These are phyloP conservation scores for Lamprologus sp. DNA, from an alignment of 2,113 vertebrate species.

Conservation along the genomic window DNA sequence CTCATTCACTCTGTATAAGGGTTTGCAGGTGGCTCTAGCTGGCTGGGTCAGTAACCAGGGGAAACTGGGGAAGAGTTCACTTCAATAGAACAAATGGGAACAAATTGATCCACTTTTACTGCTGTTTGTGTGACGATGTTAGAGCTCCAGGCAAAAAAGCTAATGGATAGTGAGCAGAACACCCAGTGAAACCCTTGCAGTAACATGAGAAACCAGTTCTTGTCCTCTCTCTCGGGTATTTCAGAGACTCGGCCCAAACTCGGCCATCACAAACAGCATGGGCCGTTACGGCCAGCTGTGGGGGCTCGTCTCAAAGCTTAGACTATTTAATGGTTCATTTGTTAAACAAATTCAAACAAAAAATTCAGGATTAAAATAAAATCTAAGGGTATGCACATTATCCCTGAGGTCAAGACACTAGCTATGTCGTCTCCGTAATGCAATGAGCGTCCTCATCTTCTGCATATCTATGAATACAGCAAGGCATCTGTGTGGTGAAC, in stretches of 20 bases:
- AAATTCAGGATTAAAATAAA: neutral
- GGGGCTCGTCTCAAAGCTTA: neutral
- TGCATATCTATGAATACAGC: neutral
- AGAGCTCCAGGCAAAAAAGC: slow-evolving; percentile 13
- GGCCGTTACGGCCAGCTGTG: neutral
- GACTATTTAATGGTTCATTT: neutral
- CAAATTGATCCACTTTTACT: slow-evolving; percentile 58
- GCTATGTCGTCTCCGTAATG: neutral
- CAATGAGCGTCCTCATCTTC: neutral
- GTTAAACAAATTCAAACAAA: neutral
- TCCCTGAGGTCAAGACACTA: neutral
- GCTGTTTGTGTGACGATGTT: slow-evolving; percentile 29
- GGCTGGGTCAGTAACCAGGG: slow-evolving; percentile 62
- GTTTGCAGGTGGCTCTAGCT: slow-evolving; percentile 63
- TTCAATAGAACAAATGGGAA: slow-evolving; percentile 59
- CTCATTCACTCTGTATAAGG: slow-evolving; percentile 36
- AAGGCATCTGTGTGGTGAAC: neutral
- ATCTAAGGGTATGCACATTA: neutral
- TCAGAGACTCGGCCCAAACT: neutral
- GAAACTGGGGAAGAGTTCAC: slow-evolving; percentile 71
- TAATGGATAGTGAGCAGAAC: slow-evolving; percentile 7
- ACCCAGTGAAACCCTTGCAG: neutral
- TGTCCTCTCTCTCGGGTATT: neutral
- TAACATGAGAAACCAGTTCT: neutral
- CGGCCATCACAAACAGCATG: neutral